Conservation (phyloP, 1,140 invertebrate species). For the Drosophila erecta region DNA sequence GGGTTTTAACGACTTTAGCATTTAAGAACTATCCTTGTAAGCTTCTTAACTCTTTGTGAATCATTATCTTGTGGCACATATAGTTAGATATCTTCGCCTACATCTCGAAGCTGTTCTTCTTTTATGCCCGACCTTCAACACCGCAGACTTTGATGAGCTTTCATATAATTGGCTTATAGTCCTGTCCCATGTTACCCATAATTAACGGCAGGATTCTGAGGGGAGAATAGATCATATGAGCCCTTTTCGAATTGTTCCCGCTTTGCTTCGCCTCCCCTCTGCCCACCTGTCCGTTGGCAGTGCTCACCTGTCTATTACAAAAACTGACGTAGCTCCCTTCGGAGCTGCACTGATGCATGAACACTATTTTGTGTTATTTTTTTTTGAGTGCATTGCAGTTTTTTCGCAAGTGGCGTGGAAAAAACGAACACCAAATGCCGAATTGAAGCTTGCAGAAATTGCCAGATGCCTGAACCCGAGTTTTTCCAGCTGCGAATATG, state of each 20-base stretch:
- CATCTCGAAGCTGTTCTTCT: no score
- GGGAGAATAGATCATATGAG: constrained; percentile 24
- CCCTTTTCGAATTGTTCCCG: constrained; percentile 19
- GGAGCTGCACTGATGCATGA: constrained; percentile 16
- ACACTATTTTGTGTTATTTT: constrained; percentile 19
- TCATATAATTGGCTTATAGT: constrained; percentile 5
- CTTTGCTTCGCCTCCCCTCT: constrained; percentile 8
- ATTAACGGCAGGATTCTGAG: constrained; percentile 9
- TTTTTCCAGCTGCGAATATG: constrained; percentile 30
- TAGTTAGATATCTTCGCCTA: no score
- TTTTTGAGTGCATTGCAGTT: constrained; percentile 22
- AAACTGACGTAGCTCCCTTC: constrained; percentile 7
- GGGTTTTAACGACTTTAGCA: no score
- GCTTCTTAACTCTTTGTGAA: not conserved
- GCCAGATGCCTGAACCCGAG: constrained; percentile 8
- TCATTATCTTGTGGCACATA: not conserved
- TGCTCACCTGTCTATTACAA: constrained; percentile 36
- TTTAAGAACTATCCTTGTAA: no score
- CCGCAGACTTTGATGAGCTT: no score
- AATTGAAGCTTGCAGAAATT: constrained; percentile 67
- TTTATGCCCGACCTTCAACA: no score
- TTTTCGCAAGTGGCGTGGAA: constrained; percentile 17
- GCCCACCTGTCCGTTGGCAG: not conserved
- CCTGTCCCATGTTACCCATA: constrained; percentile 2
- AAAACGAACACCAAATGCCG: constrained; percentile 59